Evolutionary conservation across 2,113 vertebrate genomes (phyloP).

Genomic region (Tenrec ecaudatus): DNA sequence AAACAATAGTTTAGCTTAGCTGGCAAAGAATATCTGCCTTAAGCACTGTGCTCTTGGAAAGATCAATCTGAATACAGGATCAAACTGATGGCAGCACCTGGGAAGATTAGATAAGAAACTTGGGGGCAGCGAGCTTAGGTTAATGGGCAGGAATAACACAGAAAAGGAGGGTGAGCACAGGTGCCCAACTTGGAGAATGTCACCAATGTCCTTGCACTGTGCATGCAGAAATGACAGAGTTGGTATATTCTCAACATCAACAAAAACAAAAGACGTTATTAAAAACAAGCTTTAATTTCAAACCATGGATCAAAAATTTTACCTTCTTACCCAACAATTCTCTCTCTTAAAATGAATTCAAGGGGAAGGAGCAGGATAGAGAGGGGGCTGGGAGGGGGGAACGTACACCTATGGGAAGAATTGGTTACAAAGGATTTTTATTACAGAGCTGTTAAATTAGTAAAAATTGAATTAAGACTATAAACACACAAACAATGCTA

Average conservation of each 20-base stretch:
- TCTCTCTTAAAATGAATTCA: constrained; percentile 21
- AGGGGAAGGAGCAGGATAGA: no score
- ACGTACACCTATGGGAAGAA: constrained; percentile 34
- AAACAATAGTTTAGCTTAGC: no score
- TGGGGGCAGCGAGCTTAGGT: background rate
- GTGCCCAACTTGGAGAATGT: background rate
- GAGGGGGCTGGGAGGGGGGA: background rate
- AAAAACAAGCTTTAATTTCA: background rate
- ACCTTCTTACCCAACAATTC: background rate
- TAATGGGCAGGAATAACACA: background rate
- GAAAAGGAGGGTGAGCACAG: background rate
- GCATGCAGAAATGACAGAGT: background rate
- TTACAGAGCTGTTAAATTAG: constrained; percentile 17
- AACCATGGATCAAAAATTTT: background rate
- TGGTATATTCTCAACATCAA: background rate
- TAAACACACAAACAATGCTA: no score
- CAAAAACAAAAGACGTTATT: background rate
- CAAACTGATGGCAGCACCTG: no score
- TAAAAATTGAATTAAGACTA: background rate
- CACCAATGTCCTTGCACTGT: background rate
- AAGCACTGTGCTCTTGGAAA: no score
- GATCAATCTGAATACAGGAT: no score
- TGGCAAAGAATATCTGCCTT: no score
- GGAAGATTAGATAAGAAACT: background rate
- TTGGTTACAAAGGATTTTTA: constrained; percentile 30